These are phyloP conservation scores for Synergus umbraculus DNA, from an alignment of 2,888 invertebrate genomes.

Conservation along the genomic window DNA sequence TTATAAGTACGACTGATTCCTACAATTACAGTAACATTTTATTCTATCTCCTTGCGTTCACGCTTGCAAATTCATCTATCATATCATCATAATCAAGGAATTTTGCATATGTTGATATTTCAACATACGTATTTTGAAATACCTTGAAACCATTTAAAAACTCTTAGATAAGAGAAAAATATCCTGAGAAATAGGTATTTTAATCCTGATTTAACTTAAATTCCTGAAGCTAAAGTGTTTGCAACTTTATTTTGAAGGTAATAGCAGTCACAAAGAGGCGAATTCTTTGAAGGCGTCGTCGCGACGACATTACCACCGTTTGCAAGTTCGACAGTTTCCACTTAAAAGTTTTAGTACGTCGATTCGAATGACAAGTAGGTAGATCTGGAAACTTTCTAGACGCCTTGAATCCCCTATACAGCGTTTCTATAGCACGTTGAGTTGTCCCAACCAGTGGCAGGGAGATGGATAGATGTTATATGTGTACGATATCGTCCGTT, in stretches of 20 bases:
- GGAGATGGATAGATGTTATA: conserved; percentile 29
- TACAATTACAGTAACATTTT: too few relatives aligned
- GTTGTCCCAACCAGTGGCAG: conserved; percentile 3
- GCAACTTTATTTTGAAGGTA: conserved; percentile 31
- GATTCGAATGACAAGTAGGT: conserved; percentile 30
- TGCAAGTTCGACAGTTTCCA: conserved; percentile 28
- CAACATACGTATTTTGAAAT: too few relatives aligned
- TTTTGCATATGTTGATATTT: too few relatives aligned
- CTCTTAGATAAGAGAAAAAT: neutral
- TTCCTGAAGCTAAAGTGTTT: neutral
- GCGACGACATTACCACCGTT: conserved; percentile 39
- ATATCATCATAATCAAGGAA: too few relatives aligned
- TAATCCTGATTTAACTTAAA: neutral
- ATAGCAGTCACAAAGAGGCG: neutral
- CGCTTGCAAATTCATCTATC: too few relatives aligned
- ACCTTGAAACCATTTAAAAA: too few relatives aligned
- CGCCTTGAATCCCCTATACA: conserved; percentile 14
- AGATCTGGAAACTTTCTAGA: conserved; percentile 34
- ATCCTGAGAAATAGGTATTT: neutral
- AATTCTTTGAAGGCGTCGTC: conserved; percentile 39
- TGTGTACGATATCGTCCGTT: conserved; percentile 25
- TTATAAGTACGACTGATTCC: too few relatives aligned
- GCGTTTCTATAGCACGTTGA: conserved; percentile 18
- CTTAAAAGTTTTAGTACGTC: conserved; percentile 39
- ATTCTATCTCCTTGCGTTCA: too few relatives aligned